Base-by-base conservation (phyloP, 1,140 invertebrate genomes). In the Penaeus vannamei region DNA sequence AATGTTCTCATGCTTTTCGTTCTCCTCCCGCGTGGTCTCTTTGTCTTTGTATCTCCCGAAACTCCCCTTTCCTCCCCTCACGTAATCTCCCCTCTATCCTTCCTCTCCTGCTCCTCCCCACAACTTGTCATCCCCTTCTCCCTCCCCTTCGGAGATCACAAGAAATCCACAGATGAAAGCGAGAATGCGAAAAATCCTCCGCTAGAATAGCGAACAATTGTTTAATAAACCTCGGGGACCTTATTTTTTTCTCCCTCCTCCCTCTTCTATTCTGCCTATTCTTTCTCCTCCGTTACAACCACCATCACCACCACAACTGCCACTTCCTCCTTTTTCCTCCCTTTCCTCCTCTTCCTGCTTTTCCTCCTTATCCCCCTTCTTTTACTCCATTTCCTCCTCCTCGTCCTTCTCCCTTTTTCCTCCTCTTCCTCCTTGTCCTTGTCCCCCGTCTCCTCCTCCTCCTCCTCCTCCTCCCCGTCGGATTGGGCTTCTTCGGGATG, bases 101-200 rank as follows among this genome's bases (percentile, higher is more conserved):
- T 19, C 66, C 84, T 26, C 53, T 22, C 46, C 53, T 29, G 19
- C 72, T 60, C 84, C 53, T 36, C 72, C 42, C 32, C 32, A 59
- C 59, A 29, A 29, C 36, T 32, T 66, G 59, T 61, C 60, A 53
- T 36, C 59, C 32, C 85, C 59, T 46, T 59, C 76, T 80, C 72
- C 85, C n/a, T 23, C 69, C 12, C 46, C 8, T 32, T 12, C 4
- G 53, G 60, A 76, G 46, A 85, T 85, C 66, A 84, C 83, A 85
- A 76, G 66, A 76, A 59, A 60, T 60, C 84, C 69, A 26, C 84
- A 76, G 64, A 85, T 85, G 42, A 85, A 85, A 85, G 84, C 46
- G 84, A 85, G 84, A 85, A 85, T 85, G 84, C 64, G 66, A 85
- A 85, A 85, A 85, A 85, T 85, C 32, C 64, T 46, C 46, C 22